phyloP scores from a whole-genome alignment of 2,113 vertebrate species.

The Cygnus buccinator region DNA sequence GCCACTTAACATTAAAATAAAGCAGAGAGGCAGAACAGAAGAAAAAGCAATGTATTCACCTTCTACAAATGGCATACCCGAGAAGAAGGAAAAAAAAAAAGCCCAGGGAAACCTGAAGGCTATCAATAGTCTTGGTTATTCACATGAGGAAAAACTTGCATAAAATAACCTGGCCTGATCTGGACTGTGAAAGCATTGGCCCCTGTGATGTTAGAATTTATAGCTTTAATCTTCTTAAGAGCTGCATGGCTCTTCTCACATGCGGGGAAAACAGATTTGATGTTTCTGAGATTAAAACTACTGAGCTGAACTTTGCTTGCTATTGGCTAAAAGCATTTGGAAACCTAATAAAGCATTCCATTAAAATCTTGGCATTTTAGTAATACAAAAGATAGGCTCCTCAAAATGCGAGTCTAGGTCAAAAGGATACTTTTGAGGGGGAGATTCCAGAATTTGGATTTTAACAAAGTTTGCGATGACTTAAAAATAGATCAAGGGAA shows the following conservation, averaged over 20 bases:
- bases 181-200: constrained; percentile 22
- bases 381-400: constrained; percentile 72
- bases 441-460: constrained; percentile 5
- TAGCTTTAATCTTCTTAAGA: constrained; percentile 62
- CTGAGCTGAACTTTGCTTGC: constrained; percentile 66
- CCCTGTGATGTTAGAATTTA: constrained; percentile 57
- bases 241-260: constrained; percentile 61
- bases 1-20: constrained; percentile 33
- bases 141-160: background rate
- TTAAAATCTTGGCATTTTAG: constrained; percentile 76
- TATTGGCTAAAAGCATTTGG: constrained; percentile 68
- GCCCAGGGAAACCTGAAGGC: background rate
- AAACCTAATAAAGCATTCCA: constrained; percentile 74
- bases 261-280: constrained; percentile 50
- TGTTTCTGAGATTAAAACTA: constrained; percentile 65
- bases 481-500: constrained; percentile 45
- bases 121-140: background rate
- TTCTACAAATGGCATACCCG: background rate
- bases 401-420: constrained; percentile 65
- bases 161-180: background rate
- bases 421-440: background rate
- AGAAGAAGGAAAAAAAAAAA: background rate
- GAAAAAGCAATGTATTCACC: background rate
- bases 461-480: constrained; percentile 23
- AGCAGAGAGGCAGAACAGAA: constrained; percentile 37